Evolutionary conservation across 2,888 invertebrate species (phyloP).

Genomic region (Eupithecia abbreviata): DNA sequence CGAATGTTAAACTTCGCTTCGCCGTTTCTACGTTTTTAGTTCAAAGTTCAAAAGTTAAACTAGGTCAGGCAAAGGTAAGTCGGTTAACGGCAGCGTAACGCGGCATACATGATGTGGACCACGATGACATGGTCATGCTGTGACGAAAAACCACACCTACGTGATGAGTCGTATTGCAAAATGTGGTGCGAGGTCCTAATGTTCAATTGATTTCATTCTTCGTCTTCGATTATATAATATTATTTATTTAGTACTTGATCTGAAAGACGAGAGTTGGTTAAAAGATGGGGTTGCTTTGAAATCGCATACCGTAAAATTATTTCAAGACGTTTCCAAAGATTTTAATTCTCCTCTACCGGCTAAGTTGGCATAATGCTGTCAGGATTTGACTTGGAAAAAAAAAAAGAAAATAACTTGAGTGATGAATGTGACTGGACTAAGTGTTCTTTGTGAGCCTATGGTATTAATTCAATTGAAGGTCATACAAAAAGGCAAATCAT

Average conservation of each 20-base stretch:
- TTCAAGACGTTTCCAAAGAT: not conserved
- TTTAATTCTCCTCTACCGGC: not conserved
- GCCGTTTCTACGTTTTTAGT: not conserved
- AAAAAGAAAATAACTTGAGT: too few species aligned
- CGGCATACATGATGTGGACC: constrained; percentile 41
- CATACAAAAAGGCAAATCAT: not conserved
- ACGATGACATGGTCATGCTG: constrained; percentile 27
- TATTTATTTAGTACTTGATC: constrained; percentile 16
- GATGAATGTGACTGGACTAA: too few species aligned
- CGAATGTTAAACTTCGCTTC: not conserved
- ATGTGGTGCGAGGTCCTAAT: constrained; percentile 31
- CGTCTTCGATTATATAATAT: constrained; percentile 31
- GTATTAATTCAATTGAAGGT: not conserved
- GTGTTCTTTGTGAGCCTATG: too few species aligned
- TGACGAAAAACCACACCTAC: constrained; percentile 42
- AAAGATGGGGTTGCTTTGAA: not conserved
- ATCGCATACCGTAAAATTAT: not conserved
- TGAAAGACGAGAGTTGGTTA: not conserved
- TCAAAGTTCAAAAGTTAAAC: constrained; percentile 9
- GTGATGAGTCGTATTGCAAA: constrained; percentile 35
- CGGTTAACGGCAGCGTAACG: constrained; percentile 46
- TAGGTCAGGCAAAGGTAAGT: constrained; percentile 18
- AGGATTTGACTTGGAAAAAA: too few species aligned
- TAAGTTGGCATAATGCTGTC: not conserved
- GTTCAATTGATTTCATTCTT: constrained; percentile 9